Conservation (phyloP, 2,797 vertebrate genomes). For the Micromesistius poutassou region DNA sequence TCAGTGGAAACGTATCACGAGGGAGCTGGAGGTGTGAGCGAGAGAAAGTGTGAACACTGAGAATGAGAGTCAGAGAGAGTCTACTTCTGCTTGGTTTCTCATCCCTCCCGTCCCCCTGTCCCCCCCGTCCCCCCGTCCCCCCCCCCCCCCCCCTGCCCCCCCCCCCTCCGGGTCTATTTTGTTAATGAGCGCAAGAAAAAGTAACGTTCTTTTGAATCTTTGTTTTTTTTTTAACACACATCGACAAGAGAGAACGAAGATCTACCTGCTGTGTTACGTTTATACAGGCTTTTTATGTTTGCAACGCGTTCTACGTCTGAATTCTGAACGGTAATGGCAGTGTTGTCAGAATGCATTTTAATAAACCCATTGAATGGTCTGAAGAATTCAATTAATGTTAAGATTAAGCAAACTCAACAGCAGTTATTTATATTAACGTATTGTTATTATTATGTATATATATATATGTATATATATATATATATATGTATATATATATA, state of each 20-base stretch:
- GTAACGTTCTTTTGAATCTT: neutral
- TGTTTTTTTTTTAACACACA: neutral
- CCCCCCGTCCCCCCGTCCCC: no score
- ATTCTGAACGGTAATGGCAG: neutral
- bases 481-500: neutral
- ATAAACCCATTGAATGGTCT: neutral
- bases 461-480: no score
- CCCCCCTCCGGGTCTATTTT: neutral
- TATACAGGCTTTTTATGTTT: neutral
- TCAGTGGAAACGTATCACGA: neutral
- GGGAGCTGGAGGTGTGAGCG: neutral
- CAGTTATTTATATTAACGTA: neutral
- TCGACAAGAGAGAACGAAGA: neutral
- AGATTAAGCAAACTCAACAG: neutral
- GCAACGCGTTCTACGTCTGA: neutral
- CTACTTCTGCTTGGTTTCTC: neutral
- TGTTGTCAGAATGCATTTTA: constrained; percentile 1
- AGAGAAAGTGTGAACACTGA: neutral
- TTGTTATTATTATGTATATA: no score
- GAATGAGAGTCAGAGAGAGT: neutral
- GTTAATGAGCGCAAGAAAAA: neutral
- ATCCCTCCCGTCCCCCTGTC: no score
- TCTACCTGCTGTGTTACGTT: neutral
- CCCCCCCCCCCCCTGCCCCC: no score
- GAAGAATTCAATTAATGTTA: neutral